Evolutionary conservation across 2,113 vertebrate genomes (phyloP).

Genomic region (Corydoras sp.): DNA sequence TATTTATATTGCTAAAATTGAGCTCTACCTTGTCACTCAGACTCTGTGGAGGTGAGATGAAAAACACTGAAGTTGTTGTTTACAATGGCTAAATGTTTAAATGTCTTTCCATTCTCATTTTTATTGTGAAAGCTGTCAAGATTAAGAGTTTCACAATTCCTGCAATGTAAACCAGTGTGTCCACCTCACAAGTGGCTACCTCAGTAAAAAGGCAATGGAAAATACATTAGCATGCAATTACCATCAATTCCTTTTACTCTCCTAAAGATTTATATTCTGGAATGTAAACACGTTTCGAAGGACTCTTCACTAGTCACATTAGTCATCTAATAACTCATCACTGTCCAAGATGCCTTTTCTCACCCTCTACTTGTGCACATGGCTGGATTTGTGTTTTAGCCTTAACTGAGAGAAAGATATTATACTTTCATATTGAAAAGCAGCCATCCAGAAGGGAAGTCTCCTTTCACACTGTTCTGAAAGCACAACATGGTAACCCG

Average conservation of each 20-base stretch:
- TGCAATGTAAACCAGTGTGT: background rate
- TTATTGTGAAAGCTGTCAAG: too few species aligned
- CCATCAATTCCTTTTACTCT: constrained; percentile 16
- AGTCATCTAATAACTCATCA: constrained; percentile 15
- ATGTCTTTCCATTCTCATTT: too few species aligned
- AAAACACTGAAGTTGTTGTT: too few species aligned
- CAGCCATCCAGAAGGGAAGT: constrained; percentile 19
- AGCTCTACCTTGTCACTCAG: too few species aligned
- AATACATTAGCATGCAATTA: constrained; percentile 25
- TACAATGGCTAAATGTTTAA: too few species aligned
- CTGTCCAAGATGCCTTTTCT: background rate
- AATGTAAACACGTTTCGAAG: constrained; percentile 30
- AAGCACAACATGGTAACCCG: background rate
- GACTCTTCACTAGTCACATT: constrained; percentile 14
- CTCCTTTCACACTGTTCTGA: background rate
- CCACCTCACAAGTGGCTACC: constrained; percentile 4
- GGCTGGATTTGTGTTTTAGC: constrained; percentile 2
- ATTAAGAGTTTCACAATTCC: background rate
- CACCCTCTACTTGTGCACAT: constrained; percentile 2
- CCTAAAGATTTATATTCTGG: background rate
- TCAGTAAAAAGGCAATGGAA: constrained; percentile 23
- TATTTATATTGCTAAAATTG: too few species aligned
- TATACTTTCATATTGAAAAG: constrained; percentile 19
- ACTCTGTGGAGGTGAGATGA: too few species aligned
- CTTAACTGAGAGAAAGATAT: constrained; percentile 4